These are phyloP conservation scores for Chelonia mydas DNA, from an alignment of 2,797 vertebrate genomes.

Conservation along the genomic window DNA sequence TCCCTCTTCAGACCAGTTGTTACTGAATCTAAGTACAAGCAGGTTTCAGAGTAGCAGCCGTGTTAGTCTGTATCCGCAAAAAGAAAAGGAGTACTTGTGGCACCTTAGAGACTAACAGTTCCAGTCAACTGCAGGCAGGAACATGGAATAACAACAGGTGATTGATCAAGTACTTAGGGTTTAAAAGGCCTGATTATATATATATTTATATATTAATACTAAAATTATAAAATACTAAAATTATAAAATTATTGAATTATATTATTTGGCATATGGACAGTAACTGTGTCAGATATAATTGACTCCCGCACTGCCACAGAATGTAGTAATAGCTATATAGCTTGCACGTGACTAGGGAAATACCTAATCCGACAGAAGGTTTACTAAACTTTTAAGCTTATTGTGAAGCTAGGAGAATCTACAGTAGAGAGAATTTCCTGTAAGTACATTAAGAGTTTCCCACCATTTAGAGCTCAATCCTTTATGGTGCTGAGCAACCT, in stretches of 20 bases:
- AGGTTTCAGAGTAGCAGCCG: too few relatives aligned
- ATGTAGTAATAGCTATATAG: background rate
- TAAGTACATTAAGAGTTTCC: background rate
- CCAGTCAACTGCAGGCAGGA: background rate
- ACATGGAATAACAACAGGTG: background rate
- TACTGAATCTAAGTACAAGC: background rate
- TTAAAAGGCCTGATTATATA: background rate
- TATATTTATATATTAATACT: background rate
- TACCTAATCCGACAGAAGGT: background rate
- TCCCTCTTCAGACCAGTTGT: background rate
- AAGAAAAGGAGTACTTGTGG: too few relatives aligned
- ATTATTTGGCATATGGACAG: background rate
- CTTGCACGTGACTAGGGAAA: background rate
- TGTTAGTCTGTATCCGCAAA: too few relatives aligned
- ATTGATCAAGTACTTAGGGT: background rate
- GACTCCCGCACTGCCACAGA: background rate
- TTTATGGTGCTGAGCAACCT: background rate
- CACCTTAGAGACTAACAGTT: too few relatives aligned
- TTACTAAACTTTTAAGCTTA: background rate
- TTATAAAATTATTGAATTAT: too few relatives aligned
- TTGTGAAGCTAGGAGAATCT: background rate
- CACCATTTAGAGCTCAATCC: background rate
- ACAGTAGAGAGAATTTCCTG: background rate
- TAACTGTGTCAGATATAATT: background rate
- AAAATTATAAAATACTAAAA: too few relatives aligned